A percentile compares a stretch with the other conserved stretches of the same genome.
Conservation (phyloP, 2,888 invertebrate genomes). For the Melolontha melolontha region DNA sequence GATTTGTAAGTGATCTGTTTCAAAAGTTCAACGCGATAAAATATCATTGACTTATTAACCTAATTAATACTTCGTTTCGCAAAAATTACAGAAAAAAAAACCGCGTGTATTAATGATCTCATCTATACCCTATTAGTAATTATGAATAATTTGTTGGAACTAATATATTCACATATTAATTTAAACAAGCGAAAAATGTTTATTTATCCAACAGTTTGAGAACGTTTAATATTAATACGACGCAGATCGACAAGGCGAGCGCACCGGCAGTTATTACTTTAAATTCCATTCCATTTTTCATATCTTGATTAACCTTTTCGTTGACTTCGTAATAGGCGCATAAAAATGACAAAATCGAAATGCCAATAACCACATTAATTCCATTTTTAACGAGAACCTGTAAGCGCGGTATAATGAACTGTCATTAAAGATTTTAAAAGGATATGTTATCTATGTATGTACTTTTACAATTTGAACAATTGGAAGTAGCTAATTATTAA, state of each 20-base stretch:
- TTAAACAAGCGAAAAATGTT: constrained; percentile 16
- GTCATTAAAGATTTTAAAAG: background rate
- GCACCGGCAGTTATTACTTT: constrained; percentile 21
- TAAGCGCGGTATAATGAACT: background rate
- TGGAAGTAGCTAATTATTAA: no score
- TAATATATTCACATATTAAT: constrained; percentile 32
- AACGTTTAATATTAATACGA: constrained; percentile 13
- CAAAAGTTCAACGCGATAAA: background rate
- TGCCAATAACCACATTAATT: constrained; percentile 52
- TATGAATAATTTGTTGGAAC: constrained; percentile 7
- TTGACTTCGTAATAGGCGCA: constrained; percentile 48
- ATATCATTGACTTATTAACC: constrained; percentile 12
- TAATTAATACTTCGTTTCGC: background rate
- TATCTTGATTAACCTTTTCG: constrained; percentile 53
- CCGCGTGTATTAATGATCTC: background rate
- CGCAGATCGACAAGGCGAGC: constrained; percentile 18
- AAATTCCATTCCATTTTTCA: constrained; percentile 50
- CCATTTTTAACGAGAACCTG: constrained; percentile 44
- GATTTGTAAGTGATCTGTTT: constrained; percentile 1
- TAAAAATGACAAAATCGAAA: constrained; percentile 50
- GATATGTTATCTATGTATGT: no score
- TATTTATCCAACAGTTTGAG: background rate
- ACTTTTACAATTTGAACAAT: no score
- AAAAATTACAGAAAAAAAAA: background rate
- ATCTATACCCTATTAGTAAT: background rate